Evolutionary conservation across 2,797 vertebrate genomes (phyloP), one percentile per base, ranked within the genome.

Genomic region (Parambassis ranga): DNA sequence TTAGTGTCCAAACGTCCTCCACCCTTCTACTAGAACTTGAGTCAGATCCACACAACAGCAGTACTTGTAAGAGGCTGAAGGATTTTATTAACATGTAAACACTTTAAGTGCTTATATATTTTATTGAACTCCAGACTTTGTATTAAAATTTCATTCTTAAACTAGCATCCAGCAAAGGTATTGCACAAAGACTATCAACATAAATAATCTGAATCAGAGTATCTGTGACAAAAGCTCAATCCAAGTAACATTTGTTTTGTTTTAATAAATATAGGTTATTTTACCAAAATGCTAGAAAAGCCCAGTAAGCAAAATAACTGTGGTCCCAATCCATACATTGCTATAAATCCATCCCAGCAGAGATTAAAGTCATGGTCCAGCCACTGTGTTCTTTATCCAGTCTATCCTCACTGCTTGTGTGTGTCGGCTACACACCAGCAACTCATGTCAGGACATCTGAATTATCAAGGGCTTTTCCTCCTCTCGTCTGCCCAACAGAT

Each of bases 381-480:
- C 38, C 49, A 63, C 60, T 30, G 75, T 78, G 38, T 35, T 49
- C 10, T 16, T 7, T 19, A 23, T 14, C 51, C 18, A 31, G 57
- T 77, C 46, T 57, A 38, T 64, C 52, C 10, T 52, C 38, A 4
- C 5, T 41, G 26, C 27, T 16, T 1, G 0, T 13, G 23, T 46
- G 28, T 24, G 9, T 28, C 30, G 36, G 32, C 68, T 55, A 76
- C 66, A 75, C 35, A 58, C 31, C 56, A 70, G 76, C 55, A 1
- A 61, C 38, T 69, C 4, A 56, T 44, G 77, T 90, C 79, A 90
- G 22, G 85, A 75, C 64, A 71, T 46, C 0, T 33, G 48, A 56
- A 93, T 38, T 28, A 93, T 91, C 7, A 93, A 50, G 7, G 84
- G 83, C 59, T 89, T 93, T 39, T 89, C 86, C 15, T 94, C 93